Evolutionary conservation across 2,888 invertebrate species (phyloP).

Genomic region (Meteorus colon): DNA sequence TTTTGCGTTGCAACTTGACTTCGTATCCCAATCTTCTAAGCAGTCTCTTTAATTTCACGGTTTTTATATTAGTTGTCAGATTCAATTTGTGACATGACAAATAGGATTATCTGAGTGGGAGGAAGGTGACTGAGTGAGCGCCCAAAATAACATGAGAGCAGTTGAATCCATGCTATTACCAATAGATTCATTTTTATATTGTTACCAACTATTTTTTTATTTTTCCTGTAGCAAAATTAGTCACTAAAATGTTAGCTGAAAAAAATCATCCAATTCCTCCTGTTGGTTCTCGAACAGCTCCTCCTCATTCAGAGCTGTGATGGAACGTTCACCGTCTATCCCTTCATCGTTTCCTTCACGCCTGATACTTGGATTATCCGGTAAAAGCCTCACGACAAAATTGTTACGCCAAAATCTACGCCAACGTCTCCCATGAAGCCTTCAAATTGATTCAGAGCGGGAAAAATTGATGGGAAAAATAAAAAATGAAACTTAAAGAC

Average conservation of each 20-base stretch:
- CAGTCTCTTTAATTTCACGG: neutral
- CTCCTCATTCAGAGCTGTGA: constrained; percentile 32
- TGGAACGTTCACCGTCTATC: constrained; percentile 38
- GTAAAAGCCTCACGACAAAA: constrained; percentile 66
- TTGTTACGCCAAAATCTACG: constrained; percentile 69
- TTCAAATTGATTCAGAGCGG: constrained; percentile 45
- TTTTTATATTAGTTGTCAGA: neutral
- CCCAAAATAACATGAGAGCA: neutral
- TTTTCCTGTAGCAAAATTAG: neutral
- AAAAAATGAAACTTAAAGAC: constrained; percentile 9
- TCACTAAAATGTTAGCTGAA: constrained; percentile 43
- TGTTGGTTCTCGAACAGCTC: constrained; percentile 43
- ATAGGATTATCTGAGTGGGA: constrained; percentile 4
- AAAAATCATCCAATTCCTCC: constrained; percentile 47
- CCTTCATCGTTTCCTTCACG: constrained; percentile 34
- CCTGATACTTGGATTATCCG: constrained; percentile 51
- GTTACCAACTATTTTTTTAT: neutral
- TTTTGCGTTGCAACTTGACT: neutral
- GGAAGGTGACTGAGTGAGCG: neutral
- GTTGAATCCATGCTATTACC: neutral
- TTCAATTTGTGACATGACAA: neutral
- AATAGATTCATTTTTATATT: neutral
- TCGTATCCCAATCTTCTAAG: neutral
- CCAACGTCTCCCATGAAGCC: constrained; percentile 69
- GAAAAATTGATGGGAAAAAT: constrained; percentile 12